Conservation (phyloP, 2,113 vertebrate genomes). For the Salvator merianae region DNA sequence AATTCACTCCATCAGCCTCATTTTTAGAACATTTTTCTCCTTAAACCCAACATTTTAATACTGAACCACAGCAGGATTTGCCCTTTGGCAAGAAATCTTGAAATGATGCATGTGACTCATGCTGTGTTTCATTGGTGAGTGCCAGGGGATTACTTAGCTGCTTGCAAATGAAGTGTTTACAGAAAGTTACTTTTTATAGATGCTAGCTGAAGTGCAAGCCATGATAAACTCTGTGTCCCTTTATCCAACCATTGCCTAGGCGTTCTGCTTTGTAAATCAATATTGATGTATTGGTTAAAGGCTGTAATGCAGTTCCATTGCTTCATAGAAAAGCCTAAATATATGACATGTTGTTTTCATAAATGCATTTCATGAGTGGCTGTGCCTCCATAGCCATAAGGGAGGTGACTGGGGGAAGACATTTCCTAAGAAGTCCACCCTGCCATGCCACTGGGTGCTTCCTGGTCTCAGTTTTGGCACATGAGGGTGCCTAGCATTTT, state of each 20-base stretch:
- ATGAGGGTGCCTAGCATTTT: too few relatives aligned
- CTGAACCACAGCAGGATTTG: constrained; percentile 14
- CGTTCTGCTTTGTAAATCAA: not conserved
- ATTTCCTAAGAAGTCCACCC: too few relatives aligned
- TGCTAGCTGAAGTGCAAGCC: constrained; percentile 8
- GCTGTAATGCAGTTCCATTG: too few relatives aligned
- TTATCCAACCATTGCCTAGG: not conserved
- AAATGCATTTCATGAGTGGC: not conserved
- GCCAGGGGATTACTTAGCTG: not conserved
- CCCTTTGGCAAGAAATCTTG: constrained; percentile 31
- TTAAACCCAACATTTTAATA: constrained; percentile 32
- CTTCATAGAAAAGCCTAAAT: not conserved
- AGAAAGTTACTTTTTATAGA: not conserved
- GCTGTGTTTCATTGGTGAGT: not conserved
- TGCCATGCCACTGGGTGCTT: too few relatives aligned
- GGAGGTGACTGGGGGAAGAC: too few relatives aligned
- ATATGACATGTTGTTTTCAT: not conserved
- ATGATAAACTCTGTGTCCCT: not conserved
- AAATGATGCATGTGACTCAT: not conserved
- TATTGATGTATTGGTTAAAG: too few relatives aligned
- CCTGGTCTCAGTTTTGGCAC: too few relatives aligned
- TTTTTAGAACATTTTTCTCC: constrained; percentile 23
- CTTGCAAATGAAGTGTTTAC: constrained; percentile 1
- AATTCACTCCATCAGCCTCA: not conserved
- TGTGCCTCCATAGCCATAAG: not conserved